Evolutionary conservation across 2,797 vertebrate genomes (phyloP), one percentile per base, ranked within the genome.

Genomic region (Gallinago solitaria): DNA sequence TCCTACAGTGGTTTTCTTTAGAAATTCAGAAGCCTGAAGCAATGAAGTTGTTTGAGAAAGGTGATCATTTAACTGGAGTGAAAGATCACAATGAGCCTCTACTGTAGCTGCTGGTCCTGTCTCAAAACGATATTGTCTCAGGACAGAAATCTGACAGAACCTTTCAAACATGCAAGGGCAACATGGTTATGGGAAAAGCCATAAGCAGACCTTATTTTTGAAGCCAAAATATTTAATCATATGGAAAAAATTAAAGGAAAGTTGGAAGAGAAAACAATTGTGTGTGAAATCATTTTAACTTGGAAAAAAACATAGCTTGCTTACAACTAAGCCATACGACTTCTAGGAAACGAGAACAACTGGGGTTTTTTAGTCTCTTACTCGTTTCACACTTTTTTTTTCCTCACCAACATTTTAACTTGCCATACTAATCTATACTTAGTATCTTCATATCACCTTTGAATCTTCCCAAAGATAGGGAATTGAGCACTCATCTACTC

Each of bases 301-400:
- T 3, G 4, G 21, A 53, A 67, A 80, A 80, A 61, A 56, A 0
- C 47, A 16, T 12, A 33, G 18, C 27, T 68, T 87, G n/a, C 32
- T 53, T 35, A 27, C 57, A 68, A 7, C 18, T n/a, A 54, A 50
- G 11, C 4, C 9, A 37, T 83, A 54, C 5, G 9, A 80, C 25
- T 64, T 73, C 45, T 73, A 16, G 9, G 16, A 83, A 80, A 80
- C 32, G 33, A 56, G 14, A 63, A 56, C 6, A 87, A 73, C 9
- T 57, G 4, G 0, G 1, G 2, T 0, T 3, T 5, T 75, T 71
- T 76, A 61, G n/a, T 24, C 9, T 53, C 39, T 68, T 57, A 76
- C 11, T 86, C 0, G 21, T n/a, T 50, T 71, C 3, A 59, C 25
- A 2, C 18, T 6, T 56, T 43, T 32, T 11, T n/a, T 63, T 14